Evolutionary conservation across 2,797 vertebrate species (phyloP), one percentile per base, ranked within the genome.

Genomic region (Pitangus sulphuratus): DNA sequence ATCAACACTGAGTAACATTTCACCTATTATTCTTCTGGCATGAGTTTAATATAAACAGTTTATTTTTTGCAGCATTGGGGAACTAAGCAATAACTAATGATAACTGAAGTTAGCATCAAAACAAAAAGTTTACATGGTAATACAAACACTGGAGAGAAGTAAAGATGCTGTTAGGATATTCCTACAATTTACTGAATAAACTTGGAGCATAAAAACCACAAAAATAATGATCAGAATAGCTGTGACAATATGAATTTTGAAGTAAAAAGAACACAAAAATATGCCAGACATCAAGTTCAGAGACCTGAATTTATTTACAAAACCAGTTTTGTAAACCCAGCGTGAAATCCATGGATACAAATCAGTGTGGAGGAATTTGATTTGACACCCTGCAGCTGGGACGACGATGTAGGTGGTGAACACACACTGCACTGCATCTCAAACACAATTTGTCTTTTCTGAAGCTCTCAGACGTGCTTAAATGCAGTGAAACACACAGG

Each of bases 311-410:
- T 85, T 62, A 90, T 89, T 96, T 93, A 88, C 35, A 95, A 93
- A 37, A 10, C 30, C 44, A 33, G 18, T 33, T 94, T 96, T 97
- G 64, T 92, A 62, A 95, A 88, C 22, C 37, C 87, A 95, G 95
- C 77, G 83, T 84, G 90, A 97, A 98, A 97, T 91, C 86, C 30
- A 48, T 83, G 44, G 50, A 61, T 51, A 92, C 45, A 79, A 94
- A 84, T 89, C 48, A 89, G 48, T 75, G 89, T 70, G 51, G 81
- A 66, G 82, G 78, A 96, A 89, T 97, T 90, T 96, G 54, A 83
- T 92, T 87, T 82, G 53, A 37, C 60, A 78, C 13, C 21, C 92
- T 45, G 4, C 65, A 48, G 65, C 60, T 93, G 84, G 91, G 11
- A 53, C 50, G 60, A 82, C 81, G 61, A 13, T 47, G 5, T 10